Evolutionary conservation across 2,113 vertebrate genomes (phyloP), one percentile per base, ranked within the genome.

Genomic region (Ammodytes dubius): DNA sequence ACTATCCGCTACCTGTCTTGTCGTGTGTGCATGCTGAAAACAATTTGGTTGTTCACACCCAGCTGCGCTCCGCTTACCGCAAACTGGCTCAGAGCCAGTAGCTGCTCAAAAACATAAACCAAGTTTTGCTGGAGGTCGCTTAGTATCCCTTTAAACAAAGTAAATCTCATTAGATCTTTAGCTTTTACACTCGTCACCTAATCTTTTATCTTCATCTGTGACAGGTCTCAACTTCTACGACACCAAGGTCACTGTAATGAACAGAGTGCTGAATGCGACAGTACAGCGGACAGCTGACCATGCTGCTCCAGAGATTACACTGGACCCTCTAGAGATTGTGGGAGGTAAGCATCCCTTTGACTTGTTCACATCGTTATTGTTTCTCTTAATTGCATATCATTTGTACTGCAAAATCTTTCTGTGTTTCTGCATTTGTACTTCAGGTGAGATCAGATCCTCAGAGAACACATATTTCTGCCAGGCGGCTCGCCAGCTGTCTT

Each of bases 401-500:
- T 50, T 63, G 12, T 39, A n/a, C 13, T 7, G 7, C 43, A 45
- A 13, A 0, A 79, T 65, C 65, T 78, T 2, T 69, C 3, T 52
- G 2, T 43, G 9, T 59, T 37, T 70, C 7, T 43, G 0, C 7
- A 1, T 75, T 15, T 15, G 17, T 46, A 8, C 35, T n/a, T 37
- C 80, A 99, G 98, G 98, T 73, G 98, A 99, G 91, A 96, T 97
- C 85, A 94, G 96, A 70, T 95, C 96, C 5, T 96, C 97, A 0
- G 98, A 99, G 83, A 98, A 99, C 65, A 99, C 98, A 0, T 99
- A 99, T 79, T 98, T 98, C 94, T 99, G 98, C 68, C 98, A 99
- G 91, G 98, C 98, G 0, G 98, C 97, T 0, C 89, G 97, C 1
- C 98, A 99, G 94, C 95, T 99, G 8, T 93, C 97, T n/a, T 97